phyloP scores from a whole-genome alignment of 2,888 invertebrate genomes.

The Pyrochroa serraticornis region DNA sequence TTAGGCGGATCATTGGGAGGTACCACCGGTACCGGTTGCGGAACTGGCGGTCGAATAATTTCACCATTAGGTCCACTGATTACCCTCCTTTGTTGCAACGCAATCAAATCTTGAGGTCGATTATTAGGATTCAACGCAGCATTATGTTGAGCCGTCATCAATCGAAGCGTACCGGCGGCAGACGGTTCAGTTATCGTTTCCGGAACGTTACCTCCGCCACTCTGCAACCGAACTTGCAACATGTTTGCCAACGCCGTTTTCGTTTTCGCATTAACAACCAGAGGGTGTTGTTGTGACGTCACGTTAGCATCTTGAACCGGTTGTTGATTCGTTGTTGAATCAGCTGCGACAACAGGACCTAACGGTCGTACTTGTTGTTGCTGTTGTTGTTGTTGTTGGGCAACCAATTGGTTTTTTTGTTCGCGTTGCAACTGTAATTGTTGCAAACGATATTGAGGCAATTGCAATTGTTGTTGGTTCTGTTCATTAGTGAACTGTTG shows the following conservation, averaged over 20 bases:
- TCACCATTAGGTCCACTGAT: conserved; percentile 56
- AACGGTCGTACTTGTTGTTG: conserved; percentile 32
- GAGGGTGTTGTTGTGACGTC: conserved; percentile 53
- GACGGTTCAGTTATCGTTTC: conserved; percentile 57
- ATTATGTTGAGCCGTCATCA: conserved; percentile 86
- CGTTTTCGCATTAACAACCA: conserved; percentile 84
- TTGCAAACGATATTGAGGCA: conserved; percentile 68
- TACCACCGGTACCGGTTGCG: conserved; percentile 60
- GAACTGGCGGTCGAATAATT: conserved; percentile 55
- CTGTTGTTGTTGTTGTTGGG: conserved; percentile 32
- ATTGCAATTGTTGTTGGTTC: conserved; percentile 48
- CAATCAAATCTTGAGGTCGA: conserved; percentile 61
- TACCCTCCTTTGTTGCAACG: conserved; percentile 61
- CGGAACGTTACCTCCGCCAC: conserved; percentile 58
- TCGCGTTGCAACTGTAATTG: conserved; percentile 61
- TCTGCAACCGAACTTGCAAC: conserved; percentile 80
- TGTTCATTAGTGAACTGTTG: conserved; percentile 39
- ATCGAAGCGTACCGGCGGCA: conserved; percentile 70
- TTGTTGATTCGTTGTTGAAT: conserved; percentile 39
- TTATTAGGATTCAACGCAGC: conserved; percentile 62
- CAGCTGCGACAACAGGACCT: conserved; percentile 36
- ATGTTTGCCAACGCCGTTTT: conserved; percentile 96
- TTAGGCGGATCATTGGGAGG: conserved; percentile 54
- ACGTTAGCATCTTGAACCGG: conserved; percentile 17
- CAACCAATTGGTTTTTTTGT: conserved; percentile 36